Evolutionary conservation across 2,113 vertebrate species (phyloP).

Genomic region (Paradisaea rubra): DNA sequence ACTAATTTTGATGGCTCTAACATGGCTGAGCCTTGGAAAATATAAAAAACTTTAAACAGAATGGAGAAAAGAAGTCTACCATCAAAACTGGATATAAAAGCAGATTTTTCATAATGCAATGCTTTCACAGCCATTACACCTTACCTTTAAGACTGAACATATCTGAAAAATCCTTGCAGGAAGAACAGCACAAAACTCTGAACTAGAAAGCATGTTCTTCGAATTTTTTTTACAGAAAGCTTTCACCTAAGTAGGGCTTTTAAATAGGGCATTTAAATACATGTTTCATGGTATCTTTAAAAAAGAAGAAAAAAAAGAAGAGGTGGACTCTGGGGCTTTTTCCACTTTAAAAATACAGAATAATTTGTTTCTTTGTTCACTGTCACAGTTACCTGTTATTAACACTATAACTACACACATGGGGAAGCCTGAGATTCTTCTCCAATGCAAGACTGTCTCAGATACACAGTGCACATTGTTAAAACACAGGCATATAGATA

Average conservation of each 20-base stretch:
- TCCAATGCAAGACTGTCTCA: neutral
- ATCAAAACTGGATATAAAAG: neutral
- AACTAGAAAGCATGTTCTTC: neutral
- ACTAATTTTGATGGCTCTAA: neutral
- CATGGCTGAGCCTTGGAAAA: neutral
- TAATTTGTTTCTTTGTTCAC: neutral
- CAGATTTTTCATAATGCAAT: neutral
- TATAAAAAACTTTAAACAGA: neutral
- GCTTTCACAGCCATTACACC: neutral
- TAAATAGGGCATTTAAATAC: neutral
- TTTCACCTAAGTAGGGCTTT: neutral
- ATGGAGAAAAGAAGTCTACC: neutral
- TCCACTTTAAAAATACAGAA: neutral
- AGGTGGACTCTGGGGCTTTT: rapidly evolving
- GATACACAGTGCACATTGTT: neutral
- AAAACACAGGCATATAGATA: neutral
- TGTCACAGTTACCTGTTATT: neutral
- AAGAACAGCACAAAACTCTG: neutral
- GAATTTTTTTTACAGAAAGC: neutral
- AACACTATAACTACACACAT: neutral
- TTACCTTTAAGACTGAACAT: neutral
- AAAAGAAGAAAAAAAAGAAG: neutral
- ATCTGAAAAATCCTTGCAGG: neutral
- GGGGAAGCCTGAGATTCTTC: neutral
- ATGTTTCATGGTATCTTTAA: neutral